Evolutionary conservation across 2,113 vertebrate species (phyloP).

Genomic region (Alectura lathami): DNA sequence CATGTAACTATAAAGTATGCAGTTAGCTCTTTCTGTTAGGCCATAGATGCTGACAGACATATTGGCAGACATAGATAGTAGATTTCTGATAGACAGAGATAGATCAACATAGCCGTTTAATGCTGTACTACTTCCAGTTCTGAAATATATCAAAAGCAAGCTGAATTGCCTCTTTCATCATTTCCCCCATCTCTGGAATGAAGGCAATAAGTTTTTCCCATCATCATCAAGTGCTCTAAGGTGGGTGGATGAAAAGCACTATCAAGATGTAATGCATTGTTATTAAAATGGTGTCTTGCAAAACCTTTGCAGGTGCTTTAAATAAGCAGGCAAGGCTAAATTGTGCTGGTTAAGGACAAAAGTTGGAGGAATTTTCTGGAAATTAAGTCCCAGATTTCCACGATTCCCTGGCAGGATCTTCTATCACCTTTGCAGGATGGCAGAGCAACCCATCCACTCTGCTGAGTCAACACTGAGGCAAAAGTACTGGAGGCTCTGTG

Average conservation of each 20-base stretch:
- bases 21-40: not conserved
- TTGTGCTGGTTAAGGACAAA: not conserved
- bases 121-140: not conserved
- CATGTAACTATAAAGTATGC: not conserved
- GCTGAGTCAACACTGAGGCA: not conserved
- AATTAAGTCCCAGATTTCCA: not conserved
- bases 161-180: not conserved
- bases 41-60: not conserved
- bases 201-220: not conserved
- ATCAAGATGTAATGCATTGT: not conserved
- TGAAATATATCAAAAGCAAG: not conserved
- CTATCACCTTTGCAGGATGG: not conserved
- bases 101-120: not conserved
- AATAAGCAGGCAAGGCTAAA: not conserved
- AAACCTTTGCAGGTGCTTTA: not conserved
- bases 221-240: not conserved
- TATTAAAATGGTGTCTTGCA: not conserved
- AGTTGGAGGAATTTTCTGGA: not conserved
- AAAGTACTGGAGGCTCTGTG: not conserved
- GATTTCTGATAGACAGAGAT: too few species aligned
- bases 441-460: not conserved
- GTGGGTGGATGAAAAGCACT: not conserved
- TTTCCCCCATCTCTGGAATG: not conserved
- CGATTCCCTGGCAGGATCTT: not conserved
- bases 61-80: too few species aligned